Conservation (phyloP, 2,888 invertebrate species). For the Diaprepes abbreviatus region DNA sequence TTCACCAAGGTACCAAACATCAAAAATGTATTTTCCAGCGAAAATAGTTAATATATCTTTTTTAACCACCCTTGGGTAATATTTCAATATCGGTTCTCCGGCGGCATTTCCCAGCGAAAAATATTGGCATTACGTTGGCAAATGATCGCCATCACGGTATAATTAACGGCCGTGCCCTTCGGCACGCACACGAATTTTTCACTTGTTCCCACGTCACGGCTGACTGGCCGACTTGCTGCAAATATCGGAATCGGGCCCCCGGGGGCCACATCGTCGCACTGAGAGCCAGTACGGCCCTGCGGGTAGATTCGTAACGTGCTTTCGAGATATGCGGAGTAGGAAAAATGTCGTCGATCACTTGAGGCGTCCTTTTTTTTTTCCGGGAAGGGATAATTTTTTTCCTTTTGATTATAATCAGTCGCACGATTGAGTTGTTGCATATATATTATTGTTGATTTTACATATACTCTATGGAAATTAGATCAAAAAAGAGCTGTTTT, state of each 20-base stretch:
- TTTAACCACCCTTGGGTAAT: slow-evolving; percentile 6
- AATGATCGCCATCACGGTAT: slow-evolving; percentile 45
- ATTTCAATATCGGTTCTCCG: slow-evolving; percentile 29
- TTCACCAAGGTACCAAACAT: too few relatives aligned
- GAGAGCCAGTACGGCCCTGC: slow-evolving; percentile 29
- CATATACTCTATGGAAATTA: too few relatives aligned
- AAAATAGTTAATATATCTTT: too few relatives aligned
- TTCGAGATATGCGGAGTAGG: slow-evolving; percentile 2
- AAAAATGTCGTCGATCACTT: slow-evolving; percentile 6
- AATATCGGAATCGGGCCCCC: slow-evolving; percentile 38
- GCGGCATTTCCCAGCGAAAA: slow-evolving; percentile 34
- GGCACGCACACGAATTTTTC: slow-evolving; percentile 50
- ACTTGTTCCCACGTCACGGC: slow-evolving; percentile 49
- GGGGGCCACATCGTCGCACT: slow-evolving; percentile 18
- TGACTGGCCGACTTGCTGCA: slow-evolving; percentile 35
- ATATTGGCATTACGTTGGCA: slow-evolving; percentile 48
- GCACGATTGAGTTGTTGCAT: neutral
- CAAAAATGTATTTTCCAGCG: too few relatives aligned
- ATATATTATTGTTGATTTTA: neutral
- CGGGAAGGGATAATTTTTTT: neutral
- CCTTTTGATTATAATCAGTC: neutral
- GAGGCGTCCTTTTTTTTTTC: neutral
- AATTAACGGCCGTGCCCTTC: slow-evolving; percentile 41
- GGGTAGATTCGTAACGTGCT: slow-evolving; percentile 29
- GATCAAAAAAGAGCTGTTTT: too few relatives aligned